A percentile compares a stretch with the other conserved stretches of the same genome.
These are phyloP conservation scores for Pseudanteris insignis DNA, from an alignment of 2,888 invertebrate species.

Conservation along the genomic window DNA sequence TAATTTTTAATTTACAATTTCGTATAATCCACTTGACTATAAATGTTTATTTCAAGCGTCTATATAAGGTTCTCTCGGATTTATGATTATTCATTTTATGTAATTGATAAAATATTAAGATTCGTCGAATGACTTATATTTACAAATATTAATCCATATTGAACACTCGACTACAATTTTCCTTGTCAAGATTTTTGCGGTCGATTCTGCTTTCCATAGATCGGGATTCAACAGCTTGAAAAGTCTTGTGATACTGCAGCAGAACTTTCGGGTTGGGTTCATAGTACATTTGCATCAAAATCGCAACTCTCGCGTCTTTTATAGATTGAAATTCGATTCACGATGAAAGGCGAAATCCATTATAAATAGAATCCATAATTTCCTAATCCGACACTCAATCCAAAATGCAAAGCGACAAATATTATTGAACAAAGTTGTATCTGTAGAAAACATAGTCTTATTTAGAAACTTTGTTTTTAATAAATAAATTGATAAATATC, in stretches of 20 bases:
- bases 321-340: constrained; percentile 42
- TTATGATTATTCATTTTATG: too few species aligned
- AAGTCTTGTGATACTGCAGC: constrained; percentile 20
- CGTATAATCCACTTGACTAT: too few species aligned
- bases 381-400: constrained; percentile 23
- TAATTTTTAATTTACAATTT: too few species aligned
- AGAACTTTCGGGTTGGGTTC: constrained; percentile 35
- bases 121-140: too few species aligned
- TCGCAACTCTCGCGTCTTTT: constrained; percentile 33
- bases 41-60: too few species aligned
- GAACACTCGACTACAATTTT: constrained; percentile 22
- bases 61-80: too few species aligned
- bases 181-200: constrained; percentile 18
- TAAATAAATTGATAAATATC: too few species aligned
- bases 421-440: too few species aligned
- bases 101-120: too few species aligned
- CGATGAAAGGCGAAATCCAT: constrained; percentile 39
- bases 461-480: too few species aligned
- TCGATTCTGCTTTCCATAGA: constrained; percentile 34
- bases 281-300: constrained; percentile 39
- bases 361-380: constrained; percentile 44
- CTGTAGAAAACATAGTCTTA: too few species aligned
- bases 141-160: too few species aligned
- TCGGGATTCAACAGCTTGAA: constrained; percentile 17
- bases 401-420: constrained; percentile 18